Conservation (phyloP, 2,797 vertebrate genomes). For the Pogoniulus pusillus region DNA sequence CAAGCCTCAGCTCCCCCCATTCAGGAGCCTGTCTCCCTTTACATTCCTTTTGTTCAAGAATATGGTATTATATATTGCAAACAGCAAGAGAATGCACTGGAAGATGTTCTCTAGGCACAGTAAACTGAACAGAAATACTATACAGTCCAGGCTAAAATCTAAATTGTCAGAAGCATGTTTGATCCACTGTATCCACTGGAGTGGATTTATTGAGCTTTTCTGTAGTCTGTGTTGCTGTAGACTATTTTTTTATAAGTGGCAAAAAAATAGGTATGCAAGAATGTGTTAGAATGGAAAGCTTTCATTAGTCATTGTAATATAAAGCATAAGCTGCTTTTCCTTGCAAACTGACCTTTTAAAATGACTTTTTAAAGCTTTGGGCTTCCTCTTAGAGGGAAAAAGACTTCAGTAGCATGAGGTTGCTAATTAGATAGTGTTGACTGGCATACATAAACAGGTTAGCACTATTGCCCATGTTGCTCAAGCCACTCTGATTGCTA, state of each 20-base stretch:
- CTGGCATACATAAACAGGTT: not conserved
- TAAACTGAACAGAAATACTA: not conserved
- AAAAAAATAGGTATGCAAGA: not conserved
- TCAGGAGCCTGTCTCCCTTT: not conserved
- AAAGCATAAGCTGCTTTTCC: not conserved
- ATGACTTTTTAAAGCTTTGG: not conserved
- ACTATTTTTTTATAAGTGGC: not conserved
- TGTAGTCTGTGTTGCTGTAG: not conserved
- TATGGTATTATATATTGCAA: not conserved
- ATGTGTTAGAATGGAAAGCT: not conserved
- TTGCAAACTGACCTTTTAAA: slow-evolving; percentile 25
- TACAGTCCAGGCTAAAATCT: not conserved
- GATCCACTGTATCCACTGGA: not conserved
- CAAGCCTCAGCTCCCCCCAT: not conserved
- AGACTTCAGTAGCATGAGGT: not conserved
- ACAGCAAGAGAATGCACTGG: not conserved
- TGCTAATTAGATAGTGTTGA: slow-evolving; percentile 21
- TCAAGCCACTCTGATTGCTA: not conserved
- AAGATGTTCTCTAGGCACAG: not conserved
- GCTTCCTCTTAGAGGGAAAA: not conserved
- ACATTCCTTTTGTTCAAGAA: not conserved
- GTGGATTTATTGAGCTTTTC: not conserved
- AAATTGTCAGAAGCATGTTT: not conserved
- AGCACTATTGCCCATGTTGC: not conserved
- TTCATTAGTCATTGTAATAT: not conserved